phyloP scores from a whole-genome alignment of 2,797 vertebrate species.

The Spondyliosoma cantharus region DNA sequence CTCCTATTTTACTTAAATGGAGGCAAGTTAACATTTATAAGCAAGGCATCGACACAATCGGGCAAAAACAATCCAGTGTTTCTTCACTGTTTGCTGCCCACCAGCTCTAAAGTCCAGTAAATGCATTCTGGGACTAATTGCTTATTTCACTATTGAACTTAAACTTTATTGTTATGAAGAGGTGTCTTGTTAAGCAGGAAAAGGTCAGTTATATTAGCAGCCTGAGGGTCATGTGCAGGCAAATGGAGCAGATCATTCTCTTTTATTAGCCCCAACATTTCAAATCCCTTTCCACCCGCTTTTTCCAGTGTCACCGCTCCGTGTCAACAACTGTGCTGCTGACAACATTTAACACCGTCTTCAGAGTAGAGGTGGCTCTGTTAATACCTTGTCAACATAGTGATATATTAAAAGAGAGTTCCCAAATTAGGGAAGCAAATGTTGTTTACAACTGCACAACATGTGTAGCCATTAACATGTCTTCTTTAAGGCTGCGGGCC shows the following conservation, averaged over 20 bases:
- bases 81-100: neutral
- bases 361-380: constrained; percentile 1
- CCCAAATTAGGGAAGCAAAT: constrained; percentile 21
- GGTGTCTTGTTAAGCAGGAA: neutral
- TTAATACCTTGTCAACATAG: constrained; percentile 45
- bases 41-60: no score
- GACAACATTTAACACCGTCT: constrained; percentile 16
- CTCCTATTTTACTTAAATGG: neutral
- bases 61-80: neutral
- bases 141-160: neutral
- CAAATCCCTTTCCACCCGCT: neutral
- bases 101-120: neutral
- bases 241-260: constrained; percentile 22
- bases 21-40: neutral
- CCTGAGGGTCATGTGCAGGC: neutral
- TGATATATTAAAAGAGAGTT: constrained; percentile 15
- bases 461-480: constrained; percentile 34
- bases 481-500: constrained; percentile 30
- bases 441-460: constrained; percentile 37
- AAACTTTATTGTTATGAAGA: neutral
- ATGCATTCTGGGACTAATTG: constrained; percentile 1
- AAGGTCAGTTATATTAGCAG: neutral
- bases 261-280: constrained; percentile 12
- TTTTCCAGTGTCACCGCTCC: constrained; percentile 15
- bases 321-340: constrained; percentile 16